A percentile compares a stretch with the other conserved stretches of the same genome.
These are phyloP conservation scores for Anthrax anthrax DNA, from an alignment of 2,888 invertebrate species.

Conservation along the genomic window DNA sequence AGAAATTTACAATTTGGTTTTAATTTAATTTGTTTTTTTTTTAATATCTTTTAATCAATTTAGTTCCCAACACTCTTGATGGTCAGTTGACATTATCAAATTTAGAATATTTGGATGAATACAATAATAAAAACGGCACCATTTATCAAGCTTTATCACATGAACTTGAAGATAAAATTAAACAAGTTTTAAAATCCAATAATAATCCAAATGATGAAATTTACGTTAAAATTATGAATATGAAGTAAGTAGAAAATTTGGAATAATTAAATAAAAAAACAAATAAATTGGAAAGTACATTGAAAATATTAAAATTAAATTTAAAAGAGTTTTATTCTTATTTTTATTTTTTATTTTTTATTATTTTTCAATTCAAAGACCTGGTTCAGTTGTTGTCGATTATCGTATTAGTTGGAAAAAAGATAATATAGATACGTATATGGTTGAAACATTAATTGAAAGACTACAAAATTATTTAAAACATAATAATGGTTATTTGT, in stretches of 20 bases:
- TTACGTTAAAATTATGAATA: constrained; percentile 43
- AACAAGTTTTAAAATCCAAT: constrained; percentile 34
- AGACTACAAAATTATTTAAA: constrained; percentile 38
- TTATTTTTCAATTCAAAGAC: no score
- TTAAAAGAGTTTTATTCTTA: constrained; percentile 17
- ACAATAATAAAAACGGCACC: constrained; percentile 45
- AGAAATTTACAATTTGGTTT: not conserved
- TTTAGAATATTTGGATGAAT: constrained; percentile 43
- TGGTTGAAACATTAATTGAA: constrained; percentile 34
- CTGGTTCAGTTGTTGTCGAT: constrained; percentile 49
- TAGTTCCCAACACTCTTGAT: constrained; percentile 55
- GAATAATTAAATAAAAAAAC: constrained; percentile 36
- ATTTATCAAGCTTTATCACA: constrained; percentile 46
- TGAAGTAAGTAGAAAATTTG: constrained; percentile 41
- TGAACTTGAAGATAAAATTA: constrained; percentile 45
- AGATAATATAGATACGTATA: constrained; percentile 37
- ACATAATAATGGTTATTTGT: constrained; percentile 47
- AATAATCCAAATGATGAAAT: constrained; percentile 42
- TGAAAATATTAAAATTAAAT: constrained; percentile 49
- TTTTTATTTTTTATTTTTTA: no score
- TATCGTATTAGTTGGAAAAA: constrained; percentile 52
- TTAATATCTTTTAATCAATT: constrained; percentile 1
- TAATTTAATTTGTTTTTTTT: not conserved
- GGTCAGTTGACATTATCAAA: constrained; percentile 53
- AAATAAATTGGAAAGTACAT: constrained; percentile 41